Evolutionary conservation across 1,140 invertebrate species (phyloP).

Genomic region (Eulimnadia texana): DNA sequence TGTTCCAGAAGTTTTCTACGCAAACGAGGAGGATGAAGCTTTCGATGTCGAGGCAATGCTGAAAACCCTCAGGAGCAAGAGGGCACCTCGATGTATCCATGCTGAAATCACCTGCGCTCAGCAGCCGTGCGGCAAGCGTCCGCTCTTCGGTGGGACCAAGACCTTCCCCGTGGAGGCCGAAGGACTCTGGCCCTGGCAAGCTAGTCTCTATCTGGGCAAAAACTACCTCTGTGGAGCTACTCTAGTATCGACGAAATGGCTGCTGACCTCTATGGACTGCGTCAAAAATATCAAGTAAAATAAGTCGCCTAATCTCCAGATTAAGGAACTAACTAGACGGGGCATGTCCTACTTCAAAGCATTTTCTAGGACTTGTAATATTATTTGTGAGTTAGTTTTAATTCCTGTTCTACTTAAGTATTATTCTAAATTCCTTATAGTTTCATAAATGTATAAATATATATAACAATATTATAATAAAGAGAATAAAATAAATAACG

Average conservation of each 20-base stretch:
- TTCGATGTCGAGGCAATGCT: too few relatives aligned
- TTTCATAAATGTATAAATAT: too few relatives aligned
- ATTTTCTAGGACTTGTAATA: neutral
- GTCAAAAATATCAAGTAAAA: conserved; percentile 1
- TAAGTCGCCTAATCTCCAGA: neutral
- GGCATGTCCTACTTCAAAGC: too few relatives aligned
- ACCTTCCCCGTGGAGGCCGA: neutral
- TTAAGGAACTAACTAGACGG: neutral
- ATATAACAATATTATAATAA: too few relatives aligned
- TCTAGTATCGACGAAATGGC: conserved; percentile 2
- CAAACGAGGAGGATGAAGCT: neutral
- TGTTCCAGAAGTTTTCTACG: neutral
- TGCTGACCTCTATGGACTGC: conserved; percentile 5
- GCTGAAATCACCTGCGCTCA: neutral
- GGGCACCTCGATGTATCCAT: neutral
- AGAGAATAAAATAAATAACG: too few relatives aligned
- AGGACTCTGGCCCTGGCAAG: conserved; percentile 13
- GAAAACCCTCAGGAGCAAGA: neutral
- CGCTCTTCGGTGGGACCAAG: neutral
- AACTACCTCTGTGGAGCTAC: conserved; percentile 13
- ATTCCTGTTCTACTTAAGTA: too few relatives aligned
- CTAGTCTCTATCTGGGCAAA: neutral
- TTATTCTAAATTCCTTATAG: too few relatives aligned
- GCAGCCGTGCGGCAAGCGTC: conserved; percentile 6
- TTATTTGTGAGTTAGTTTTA: too few relatives aligned